A percentile compares a stretch with the other conserved stretches of the same genome.
These are phyloP conservation scores for Marcusenius ussheri DNA, from an alignment of 2,113 vertebrate genomes.

Conservation along the genomic window DNA sequence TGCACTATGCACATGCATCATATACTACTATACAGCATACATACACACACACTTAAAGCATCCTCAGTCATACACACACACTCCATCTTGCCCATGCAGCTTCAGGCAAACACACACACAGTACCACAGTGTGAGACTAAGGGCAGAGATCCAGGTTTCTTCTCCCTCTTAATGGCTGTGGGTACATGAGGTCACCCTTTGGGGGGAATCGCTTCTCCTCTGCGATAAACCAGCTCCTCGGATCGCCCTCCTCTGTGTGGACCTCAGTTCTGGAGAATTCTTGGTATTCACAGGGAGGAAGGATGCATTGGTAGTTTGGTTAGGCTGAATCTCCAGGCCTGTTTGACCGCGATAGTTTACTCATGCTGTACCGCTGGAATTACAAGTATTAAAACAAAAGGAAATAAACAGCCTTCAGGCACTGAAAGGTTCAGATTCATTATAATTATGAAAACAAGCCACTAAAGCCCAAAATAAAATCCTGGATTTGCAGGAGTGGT, in stretches of 20 bases:
- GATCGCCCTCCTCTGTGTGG: neutral
- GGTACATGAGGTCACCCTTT: neutral
- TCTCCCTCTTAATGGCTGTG: neutral
- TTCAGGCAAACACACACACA: neutral
- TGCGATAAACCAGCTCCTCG: neutral
- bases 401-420: neutral
- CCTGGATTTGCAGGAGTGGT: neutral
- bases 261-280: neutral
- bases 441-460: neutral
- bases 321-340: neutral
- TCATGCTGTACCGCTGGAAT: neutral
- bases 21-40: neutral
- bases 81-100: neutral
- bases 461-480: neutral
- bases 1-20: neutral
- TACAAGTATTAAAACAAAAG: neutral
- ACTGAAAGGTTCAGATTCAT: neutral
- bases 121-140: neutral
- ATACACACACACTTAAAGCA: neutral
- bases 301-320: neutral
- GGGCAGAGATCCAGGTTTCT: neutral
- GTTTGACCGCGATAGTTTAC: neutral
- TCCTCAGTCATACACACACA: neutral
- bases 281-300: neutral
- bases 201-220: neutral